phyloP scores from a whole-genome alignment of 2,113 vertebrate species.

The Dicrurus megarhynchus region DNA sequence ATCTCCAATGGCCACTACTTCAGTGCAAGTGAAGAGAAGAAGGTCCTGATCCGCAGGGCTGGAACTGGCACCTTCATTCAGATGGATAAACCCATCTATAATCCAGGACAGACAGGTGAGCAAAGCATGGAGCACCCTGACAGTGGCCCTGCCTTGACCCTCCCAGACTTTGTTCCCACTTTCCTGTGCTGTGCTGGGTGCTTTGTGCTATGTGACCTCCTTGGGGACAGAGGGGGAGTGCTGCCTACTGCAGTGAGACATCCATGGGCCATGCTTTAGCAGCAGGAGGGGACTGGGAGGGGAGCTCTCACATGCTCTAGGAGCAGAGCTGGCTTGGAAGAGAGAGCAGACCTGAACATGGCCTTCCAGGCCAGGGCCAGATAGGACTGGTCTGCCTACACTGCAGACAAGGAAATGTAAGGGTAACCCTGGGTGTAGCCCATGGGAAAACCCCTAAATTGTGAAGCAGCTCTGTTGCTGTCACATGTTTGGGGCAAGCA shows the following conservation, averaged over 20 bases:
- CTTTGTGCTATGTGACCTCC: background rate
- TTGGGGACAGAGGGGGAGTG: rapidly evolving
- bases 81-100: slow-evolving; percentile 50
- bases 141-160: background rate
- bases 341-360: background rate
- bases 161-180: background rate
- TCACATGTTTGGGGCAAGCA: rapidly evolving
- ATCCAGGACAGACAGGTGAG: slow-evolving; percentile 26
- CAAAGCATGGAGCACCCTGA: rapidly evolving
- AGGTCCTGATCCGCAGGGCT: slow-evolving; percentile 55
- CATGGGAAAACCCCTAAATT: background rate
- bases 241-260: background rate
- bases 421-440: background rate
- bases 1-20: slow-evolving; percentile 43
- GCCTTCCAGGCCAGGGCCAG: background rate
- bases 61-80: slow-evolving; percentile 61
- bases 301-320: rapidly evolving
- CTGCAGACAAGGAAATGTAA: background rate
- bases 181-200: rapidly evolving
- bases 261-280: background rate
- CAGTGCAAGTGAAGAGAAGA: slow-evolving; percentile 44
- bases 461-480: background rate
- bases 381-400: background rate
- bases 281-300: background rate
- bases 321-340: background rate